Conservation (phyloP, 2,797 vertebrate species). For the Peromyscus attwateri region DNA sequence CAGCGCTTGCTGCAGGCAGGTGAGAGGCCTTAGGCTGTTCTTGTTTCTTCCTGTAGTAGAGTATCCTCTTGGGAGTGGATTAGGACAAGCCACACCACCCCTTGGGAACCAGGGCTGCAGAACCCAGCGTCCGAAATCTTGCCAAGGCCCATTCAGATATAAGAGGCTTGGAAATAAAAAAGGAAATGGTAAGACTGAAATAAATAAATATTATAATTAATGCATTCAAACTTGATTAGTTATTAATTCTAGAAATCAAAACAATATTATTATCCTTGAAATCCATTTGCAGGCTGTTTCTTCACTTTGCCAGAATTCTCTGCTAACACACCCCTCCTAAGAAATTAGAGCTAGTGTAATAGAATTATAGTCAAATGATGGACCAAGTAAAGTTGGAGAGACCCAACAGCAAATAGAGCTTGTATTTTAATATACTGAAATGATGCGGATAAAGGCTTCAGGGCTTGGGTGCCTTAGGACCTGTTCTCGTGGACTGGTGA, state of each 20-base stretch:
- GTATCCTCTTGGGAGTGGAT: background rate
- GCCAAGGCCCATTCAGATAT: constrained; percentile 24
- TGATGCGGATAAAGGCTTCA: background rate
- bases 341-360: constrained; percentile 70
- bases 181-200: constrained; percentile 49
- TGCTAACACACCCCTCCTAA: background rate
- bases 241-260: constrained; percentile 75
- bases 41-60: background rate
- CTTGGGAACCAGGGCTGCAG: background rate
- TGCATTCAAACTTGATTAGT: constrained; percentile 69
- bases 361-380: constrained; percentile 4
- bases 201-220: constrained; percentile 73
- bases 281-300: constrained; percentile 49
- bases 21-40: background rate
- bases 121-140: background rate
- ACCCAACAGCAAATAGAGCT: background rate
- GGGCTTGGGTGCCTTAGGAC: background rate
- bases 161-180: constrained; percentile 39
- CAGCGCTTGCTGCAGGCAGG: background rate
- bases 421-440: background rate
- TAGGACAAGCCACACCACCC: background rate
- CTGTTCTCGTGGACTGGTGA: background rate
- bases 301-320: constrained; percentile 64
- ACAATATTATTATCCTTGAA: constrained; percentile 70
- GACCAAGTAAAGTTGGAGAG: constrained; percentile 30